Evolutionary conservation across 2,113 vertebrate species (phyloP).

Genomic region (Petromus typicus): DNA sequence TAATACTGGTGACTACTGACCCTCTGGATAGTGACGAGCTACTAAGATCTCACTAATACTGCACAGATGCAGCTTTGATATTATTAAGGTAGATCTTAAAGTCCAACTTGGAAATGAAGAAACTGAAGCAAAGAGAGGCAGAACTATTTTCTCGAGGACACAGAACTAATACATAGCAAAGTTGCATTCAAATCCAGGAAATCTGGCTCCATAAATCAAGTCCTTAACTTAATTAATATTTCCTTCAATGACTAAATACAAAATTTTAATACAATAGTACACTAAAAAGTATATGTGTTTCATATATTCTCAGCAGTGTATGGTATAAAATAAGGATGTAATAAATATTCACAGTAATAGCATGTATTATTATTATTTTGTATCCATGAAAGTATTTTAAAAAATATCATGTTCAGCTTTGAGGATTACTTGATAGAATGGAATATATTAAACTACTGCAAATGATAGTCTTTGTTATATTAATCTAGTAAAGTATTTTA

Average conservation of each 20-base stretch:
- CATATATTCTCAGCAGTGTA: not conserved
- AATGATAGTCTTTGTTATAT: not conserved
- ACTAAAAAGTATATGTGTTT: not conserved
- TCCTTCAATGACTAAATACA: not conserved
- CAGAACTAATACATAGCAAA: not conserved
- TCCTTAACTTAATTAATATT: not conserved
- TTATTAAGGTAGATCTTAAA: not conserved
- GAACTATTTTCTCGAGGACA: not conserved
- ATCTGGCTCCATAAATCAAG: not conserved
- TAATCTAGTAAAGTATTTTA: not conserved
- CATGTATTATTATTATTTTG: not conserved
- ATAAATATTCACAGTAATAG: conserved; percentile 14
- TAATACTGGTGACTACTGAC: not conserved
- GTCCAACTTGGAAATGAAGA: not conserved
- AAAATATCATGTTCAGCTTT: not conserved
- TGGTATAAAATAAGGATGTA: not conserved
- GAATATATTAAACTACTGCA: not conserved
- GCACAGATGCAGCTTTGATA: not conserved
- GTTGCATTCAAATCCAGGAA: not conserved
- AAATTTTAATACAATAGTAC: not conserved
- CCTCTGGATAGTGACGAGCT: not conserved
- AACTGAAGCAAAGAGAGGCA: not conserved
- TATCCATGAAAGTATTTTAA: not conserved
- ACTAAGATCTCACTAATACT: not conserved
- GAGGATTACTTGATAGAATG: conserved; percentile 14